Percentiles rank a stretch among this genome's conserved stretches.
phyloP scores from a whole-genome alignment of 2,797 vertebrate genomes.

The Nasua narica region DNA sequence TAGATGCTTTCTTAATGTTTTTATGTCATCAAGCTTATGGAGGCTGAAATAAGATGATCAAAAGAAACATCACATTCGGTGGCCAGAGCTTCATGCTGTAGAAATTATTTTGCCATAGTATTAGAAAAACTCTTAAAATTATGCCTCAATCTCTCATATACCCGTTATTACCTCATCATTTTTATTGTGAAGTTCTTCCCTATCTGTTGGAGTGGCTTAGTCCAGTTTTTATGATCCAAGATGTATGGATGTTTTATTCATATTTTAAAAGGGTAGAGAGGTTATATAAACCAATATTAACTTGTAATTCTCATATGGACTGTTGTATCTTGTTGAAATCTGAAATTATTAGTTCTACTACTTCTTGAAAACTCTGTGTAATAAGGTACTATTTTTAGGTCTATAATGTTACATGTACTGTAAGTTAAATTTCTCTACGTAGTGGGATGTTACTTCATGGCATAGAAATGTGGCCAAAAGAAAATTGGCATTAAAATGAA shows the following conservation, averaged over 20 bases:
- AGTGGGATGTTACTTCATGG: neutral
- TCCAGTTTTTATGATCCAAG: neutral
- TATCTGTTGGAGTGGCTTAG: neutral
- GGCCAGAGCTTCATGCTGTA: neutral
- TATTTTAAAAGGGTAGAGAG: neutral
- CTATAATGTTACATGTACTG: neutral
- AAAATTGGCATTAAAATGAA: conserved; percentile 23
- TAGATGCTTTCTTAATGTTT: neutral
- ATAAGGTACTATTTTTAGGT: neutral
- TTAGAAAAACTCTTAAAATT: conserved; percentile 28
- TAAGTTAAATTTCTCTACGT: neutral
- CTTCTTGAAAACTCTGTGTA: neutral
- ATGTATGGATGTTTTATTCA: neutral
- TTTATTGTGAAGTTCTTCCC: neutral
- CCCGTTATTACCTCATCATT: neutral
- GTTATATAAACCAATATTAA: neutral
- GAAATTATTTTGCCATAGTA: neutral
- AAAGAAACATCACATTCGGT: neutral
- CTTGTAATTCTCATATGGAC: neutral
- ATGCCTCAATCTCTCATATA: neutral
- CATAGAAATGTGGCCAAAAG: neutral
- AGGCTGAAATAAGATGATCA: neutral
- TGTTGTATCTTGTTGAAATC: conserved; percentile 21
- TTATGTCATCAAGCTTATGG: conserved; percentile 11
- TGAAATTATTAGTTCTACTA: neutral